Conservation (phyloP, 2,113 vertebrate species). For the Peromyscus maniculatus region DNA sequence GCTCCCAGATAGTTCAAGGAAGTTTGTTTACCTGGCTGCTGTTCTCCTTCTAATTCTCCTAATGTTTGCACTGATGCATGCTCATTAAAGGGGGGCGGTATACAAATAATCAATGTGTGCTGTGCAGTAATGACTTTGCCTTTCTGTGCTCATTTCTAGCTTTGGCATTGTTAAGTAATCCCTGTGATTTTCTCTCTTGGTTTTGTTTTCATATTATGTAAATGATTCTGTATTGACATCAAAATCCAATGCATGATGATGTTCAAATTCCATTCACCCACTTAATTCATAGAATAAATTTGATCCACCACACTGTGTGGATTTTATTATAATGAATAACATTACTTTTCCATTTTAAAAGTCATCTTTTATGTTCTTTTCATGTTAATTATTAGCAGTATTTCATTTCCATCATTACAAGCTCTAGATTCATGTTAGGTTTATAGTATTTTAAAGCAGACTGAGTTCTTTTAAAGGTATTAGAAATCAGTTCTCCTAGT, state of each 20-base stretch:
- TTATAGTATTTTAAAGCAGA: neutral
- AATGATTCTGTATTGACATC: neutral
- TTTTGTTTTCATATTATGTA: neutral
- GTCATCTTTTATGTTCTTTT: neutral
- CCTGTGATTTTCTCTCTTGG: neutral
- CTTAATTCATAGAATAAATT: neutral
- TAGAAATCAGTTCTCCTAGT: neutral
- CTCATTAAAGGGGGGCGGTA: neutral
- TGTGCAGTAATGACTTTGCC: neutral
- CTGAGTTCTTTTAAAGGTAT: neutral
- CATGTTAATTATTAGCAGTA: neutral
- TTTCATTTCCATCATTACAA: neutral
- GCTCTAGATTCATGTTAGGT: neutral
- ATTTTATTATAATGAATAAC: neutral
- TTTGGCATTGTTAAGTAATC: neutral
- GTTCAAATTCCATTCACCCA: neutral
- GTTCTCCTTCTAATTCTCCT: neutral
- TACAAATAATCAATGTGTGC: neutral
- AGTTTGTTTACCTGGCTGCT: neutral
- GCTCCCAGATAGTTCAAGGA: neutral
- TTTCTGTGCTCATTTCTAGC: neutral
- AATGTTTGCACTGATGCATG: neutral
- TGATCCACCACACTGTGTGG: neutral
- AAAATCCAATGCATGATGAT: neutral
- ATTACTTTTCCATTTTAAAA: conserved; percentile 8